These are phyloP conservation scores for Zygothrica quintamaculata DNA, from an alignment of 2,888 invertebrate genomes.

Conservation along the genomic window DNA sequence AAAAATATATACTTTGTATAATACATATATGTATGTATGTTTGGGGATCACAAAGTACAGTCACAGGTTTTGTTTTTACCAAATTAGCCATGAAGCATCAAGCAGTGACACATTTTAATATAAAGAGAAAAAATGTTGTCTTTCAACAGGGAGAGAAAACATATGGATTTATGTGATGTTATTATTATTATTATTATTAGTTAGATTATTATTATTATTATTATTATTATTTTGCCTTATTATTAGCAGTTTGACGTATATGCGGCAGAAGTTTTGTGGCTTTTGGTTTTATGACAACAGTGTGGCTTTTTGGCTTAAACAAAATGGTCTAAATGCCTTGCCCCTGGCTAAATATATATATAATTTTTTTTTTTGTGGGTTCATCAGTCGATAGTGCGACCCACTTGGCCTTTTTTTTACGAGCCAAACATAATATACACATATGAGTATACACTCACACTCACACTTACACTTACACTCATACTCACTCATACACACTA, in stretches of 20 bases:
- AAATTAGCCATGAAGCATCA: slow-evolving; percentile 20
- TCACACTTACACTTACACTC: background rate
- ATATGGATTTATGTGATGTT: slow-evolving; percentile 8
- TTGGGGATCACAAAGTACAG: background rate
- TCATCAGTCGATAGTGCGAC: slow-evolving; percentile 9
- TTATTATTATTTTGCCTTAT: slow-evolving; percentile 19
- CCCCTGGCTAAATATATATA: slow-evolving; percentile 6
- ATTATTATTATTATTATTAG: slow-evolving; percentile 25
- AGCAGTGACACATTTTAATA: slow-evolving; percentile 5
- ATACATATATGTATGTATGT: slow-evolving; percentile 3
- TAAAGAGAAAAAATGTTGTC: slow-evolving; percentile 4
- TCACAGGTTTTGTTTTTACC: slow-evolving; percentile 27
- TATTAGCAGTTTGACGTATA: background rate
- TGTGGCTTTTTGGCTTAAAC: slow-evolving; percentile 7
- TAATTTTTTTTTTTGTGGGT: no score
- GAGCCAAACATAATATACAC: slow-evolving; percentile 23
- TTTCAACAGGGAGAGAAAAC: background rate
- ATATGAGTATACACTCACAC: slow-evolving; percentile 13
- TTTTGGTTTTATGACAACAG: slow-evolving; percentile 31
- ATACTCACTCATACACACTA: background rate
- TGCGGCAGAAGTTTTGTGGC: slow-evolving; percentile 14
- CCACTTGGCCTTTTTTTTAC: slow-evolving; percentile 29
- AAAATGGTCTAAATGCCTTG: slow-evolving; percentile 4
- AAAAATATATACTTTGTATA: background rate
- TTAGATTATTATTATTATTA: slow-evolving; percentile 16